These are phyloP conservation scores for Phanerotoma sp. DNA, from an alignment of 2,888 invertebrate species.

Conservation along the genomic window DNA sequence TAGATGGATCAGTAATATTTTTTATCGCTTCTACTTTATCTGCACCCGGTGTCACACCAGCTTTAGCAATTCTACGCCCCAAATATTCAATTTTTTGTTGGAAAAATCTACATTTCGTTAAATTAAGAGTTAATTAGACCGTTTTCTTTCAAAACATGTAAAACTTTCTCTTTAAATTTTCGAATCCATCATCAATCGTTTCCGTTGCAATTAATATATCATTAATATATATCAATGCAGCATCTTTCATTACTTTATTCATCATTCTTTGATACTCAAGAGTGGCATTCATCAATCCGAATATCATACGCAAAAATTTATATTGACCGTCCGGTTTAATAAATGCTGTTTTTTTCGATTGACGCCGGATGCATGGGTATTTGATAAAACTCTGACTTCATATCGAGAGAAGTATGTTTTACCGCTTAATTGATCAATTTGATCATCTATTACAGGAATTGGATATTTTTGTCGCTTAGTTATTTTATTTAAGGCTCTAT, in stretches of 20 bases:
- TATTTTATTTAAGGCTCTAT: conserved; percentile 39
- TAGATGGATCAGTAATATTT: background rate
- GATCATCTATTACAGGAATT: conserved; percentile 49
- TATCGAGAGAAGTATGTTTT: conserved; percentile 41
- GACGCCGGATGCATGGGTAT: conserved; percentile 43
- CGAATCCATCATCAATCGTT: conserved; percentile 31
- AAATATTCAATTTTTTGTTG: conserved; percentile 24
- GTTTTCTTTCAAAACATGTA: conserved; percentile 24
- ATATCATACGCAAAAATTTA: conserved; percentile 51
- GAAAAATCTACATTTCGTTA: conserved; percentile 35
- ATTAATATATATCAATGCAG: conserved; percentile 38
- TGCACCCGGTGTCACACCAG: background rate
- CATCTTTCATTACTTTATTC: conserved; percentile 34
- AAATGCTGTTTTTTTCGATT: conserved; percentile 45
- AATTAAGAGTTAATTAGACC: conserved; percentile 37
- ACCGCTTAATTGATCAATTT: conserved; percentile 42
- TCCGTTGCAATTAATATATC: conserved; percentile 37
- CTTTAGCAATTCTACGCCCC: background rate
- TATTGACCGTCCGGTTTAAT: conserved; percentile 50
- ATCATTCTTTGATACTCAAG: conserved; percentile 49
- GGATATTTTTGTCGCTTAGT: conserved; percentile 46
- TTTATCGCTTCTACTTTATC: conserved; percentile 7
- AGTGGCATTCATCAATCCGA: conserved; percentile 44
- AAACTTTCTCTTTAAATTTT: conserved; percentile 32
- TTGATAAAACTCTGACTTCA: conserved; percentile 46